These are phyloP conservation scores for Sesamia nonagrioides DNA, from an alignment of 1,140 invertebrate species.

Conservation along the genomic window DNA sequence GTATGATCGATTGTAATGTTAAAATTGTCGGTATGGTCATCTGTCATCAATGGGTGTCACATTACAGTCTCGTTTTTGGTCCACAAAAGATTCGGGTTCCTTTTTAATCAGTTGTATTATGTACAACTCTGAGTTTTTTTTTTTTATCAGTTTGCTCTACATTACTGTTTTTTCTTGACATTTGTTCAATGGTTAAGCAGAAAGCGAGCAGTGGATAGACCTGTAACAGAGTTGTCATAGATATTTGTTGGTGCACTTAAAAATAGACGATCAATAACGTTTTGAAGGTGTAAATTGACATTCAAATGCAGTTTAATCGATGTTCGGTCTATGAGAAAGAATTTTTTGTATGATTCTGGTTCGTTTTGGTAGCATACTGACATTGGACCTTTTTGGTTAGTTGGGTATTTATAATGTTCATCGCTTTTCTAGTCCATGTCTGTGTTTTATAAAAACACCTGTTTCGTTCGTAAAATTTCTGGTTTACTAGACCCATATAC, in stretches of 20 bases:
- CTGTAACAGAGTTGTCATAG: constrained; percentile 35
- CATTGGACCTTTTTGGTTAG: background rate
- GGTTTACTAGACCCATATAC: too few species aligned
- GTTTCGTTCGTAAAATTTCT: too few species aligned
- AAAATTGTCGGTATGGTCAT: constrained; percentile 60
- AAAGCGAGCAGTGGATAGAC: background rate
- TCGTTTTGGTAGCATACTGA: constrained; percentile 4
- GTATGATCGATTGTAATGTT: background rate
- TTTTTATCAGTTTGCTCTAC: background rate
- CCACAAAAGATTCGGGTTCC: constrained; percentile 68
- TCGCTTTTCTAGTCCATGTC: background rate
- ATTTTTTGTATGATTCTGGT: constrained; percentile 2
- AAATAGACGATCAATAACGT: constrained; percentile 43
- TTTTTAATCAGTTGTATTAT: constrained; percentile 64
- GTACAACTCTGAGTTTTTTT: constrained; percentile 21
- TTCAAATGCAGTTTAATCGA: constrained; percentile 24
- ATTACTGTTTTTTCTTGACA: constrained; percentile 7
- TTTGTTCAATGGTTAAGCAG: background rate
- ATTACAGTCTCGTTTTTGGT: constrained; percentile 70
- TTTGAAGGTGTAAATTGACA: constrained; percentile 19
- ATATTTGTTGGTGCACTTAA: constrained; percentile 19
- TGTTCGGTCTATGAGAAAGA: constrained; percentile 4
- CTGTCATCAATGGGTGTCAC: constrained; percentile 83
- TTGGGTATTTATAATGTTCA: background rate
- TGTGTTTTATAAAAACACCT: too few species aligned